Conservation (phyloP, 2,113 vertebrate species). For the Silurus meridionalis region DNA sequence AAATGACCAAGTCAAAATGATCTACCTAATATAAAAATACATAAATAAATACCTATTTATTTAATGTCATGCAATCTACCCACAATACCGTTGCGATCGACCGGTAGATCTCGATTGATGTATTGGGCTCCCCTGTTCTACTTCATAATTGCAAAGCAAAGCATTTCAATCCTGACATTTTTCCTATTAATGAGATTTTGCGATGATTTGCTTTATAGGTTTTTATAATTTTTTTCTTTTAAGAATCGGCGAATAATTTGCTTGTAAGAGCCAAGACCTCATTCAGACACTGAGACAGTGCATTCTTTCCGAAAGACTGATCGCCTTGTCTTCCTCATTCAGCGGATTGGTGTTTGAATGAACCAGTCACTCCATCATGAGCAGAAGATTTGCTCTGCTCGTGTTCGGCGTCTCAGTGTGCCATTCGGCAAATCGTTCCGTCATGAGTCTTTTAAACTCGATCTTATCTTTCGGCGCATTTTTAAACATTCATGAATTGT, state of each 20-base stretch:
- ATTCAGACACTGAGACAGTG: neutral
- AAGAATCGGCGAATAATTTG: too few relatives aligned
- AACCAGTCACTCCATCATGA: neutral
- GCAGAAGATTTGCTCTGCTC: neutral
- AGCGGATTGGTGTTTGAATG: neutral
- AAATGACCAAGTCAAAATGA: too few relatives aligned
- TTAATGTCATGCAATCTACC: too few relatives aligned
- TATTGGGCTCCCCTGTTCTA: too few relatives aligned
- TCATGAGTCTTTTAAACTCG: neutral
- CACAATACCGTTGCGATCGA: too few relatives aligned
- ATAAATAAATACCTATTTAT: too few relatives aligned
- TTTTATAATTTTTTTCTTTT: too few relatives aligned
- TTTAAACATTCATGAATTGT: slow-evolving; percentile 6
- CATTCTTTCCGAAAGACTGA: too few relatives aligned
- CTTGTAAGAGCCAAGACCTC: neutral
- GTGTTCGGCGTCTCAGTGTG: neutral
- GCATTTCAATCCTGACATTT: neutral
- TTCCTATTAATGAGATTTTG: neutral
- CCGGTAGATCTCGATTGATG: too few relatives aligned
- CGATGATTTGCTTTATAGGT: too few relatives aligned
- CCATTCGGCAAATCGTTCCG: neutral
- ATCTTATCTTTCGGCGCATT: neutral
- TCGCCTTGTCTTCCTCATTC: neutral
- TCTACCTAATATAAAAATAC: too few relatives aligned
- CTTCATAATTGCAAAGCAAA: neutral